Evolutionary conservation across 2,113 vertebrate genomes (phyloP).

Genomic region (Haliaeetus leucogaster): DNA sequence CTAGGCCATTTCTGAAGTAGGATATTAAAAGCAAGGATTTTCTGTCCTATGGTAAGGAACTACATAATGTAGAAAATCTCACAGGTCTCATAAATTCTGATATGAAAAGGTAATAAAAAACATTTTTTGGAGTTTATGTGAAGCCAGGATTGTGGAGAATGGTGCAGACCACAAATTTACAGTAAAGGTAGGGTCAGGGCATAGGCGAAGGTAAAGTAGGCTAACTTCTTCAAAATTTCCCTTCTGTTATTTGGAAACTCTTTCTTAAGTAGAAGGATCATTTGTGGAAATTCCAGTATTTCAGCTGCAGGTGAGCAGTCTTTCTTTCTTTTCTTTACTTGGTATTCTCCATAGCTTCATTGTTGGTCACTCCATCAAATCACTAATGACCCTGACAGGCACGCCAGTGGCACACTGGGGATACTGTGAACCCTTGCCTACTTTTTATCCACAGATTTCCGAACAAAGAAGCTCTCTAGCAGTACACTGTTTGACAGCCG

Average conservation of each 20-base stretch:
- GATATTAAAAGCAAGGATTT: not conserved
- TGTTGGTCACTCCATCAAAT: not conserved
- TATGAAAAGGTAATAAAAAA: not conserved
- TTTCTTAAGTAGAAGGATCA: not conserved
- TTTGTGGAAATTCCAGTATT: not conserved
- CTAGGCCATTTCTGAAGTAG: not conserved
- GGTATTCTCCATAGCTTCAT: not conserved
- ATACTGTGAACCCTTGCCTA: not conserved
- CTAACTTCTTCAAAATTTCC: not conserved
- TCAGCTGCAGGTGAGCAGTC: not conserved
- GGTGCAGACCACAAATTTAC: not conserved
- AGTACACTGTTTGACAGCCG: not conserved
- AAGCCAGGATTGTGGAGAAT: not conserved
- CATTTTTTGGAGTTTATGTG: not conserved
- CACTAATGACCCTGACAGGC: not conserved
- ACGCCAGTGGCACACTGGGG: not conserved
- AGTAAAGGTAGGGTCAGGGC: not conserved
- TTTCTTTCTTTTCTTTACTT: not conserved
- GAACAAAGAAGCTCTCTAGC: not conserved
- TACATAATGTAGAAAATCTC: not conserved
- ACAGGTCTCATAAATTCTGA: not conserved
- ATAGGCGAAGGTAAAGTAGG: not conserved
- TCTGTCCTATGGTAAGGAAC: not conserved
- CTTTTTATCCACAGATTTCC: not conserved
- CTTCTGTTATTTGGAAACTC: not conserved